Conservation (phyloP, 2,888 invertebrate genomes). For the Pollenia griseotomentosa region DNA sequence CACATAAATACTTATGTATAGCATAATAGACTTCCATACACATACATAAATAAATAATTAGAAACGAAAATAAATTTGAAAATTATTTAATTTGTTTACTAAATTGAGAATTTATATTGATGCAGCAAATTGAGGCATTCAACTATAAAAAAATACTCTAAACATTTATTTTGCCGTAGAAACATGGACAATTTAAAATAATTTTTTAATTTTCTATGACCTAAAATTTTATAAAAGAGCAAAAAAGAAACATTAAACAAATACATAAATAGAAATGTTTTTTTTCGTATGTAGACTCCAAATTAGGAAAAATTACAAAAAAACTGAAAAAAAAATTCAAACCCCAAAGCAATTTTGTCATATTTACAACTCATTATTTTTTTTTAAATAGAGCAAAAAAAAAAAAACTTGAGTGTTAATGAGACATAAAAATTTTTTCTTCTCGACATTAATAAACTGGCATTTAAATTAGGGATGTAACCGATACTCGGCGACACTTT, state of each 20-base stretch:
- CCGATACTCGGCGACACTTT: too few species aligned
- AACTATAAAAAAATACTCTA: not conserved
- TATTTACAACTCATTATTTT: too few species aligned
- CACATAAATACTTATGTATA: too few species aligned
- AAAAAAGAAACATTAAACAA: not conserved
- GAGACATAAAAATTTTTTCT: too few species aligned
- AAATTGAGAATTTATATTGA: slow-evolving; percentile 10
- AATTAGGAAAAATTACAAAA: not conserved
- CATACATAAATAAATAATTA: not conserved
- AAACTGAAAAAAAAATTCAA: not conserved
- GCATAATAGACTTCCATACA: not conserved
- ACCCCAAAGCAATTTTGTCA: not conserved
- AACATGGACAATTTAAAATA: slow-evolving; percentile 23
- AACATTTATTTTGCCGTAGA: slow-evolving; percentile 10
- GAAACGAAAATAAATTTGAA: slow-evolving; percentile 12
- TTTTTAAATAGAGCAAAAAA: too few species aligned
- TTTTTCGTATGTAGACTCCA: not conserved
- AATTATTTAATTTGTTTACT: slow-evolving; percentile 33
- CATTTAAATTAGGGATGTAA: too few species aligned
- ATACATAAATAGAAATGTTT: not conserved
- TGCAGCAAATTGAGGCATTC: slow-evolving; percentile 33
- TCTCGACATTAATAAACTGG: too few species aligned
- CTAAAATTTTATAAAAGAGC: not conserved
- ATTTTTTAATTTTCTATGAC: slow-evolving; percentile 23
- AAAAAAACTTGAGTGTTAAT: too few species aligned